Evolutionary conservation across 2,888 invertebrate species (phyloP).

Genomic region (Drosophila acutilabella): DNA sequence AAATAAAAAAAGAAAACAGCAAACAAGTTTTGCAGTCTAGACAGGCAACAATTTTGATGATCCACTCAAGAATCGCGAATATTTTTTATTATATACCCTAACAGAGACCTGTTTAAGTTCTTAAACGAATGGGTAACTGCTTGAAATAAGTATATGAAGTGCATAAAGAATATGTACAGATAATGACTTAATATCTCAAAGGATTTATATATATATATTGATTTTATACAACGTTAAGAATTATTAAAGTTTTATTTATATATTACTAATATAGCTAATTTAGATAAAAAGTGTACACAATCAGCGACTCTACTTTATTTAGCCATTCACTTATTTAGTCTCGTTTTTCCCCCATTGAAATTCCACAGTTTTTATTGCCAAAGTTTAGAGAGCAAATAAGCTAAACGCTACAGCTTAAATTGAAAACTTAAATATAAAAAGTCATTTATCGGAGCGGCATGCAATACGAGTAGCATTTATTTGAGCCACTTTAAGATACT

Average conservation of each 20-base stretch:
- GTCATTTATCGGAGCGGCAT: constrained; percentile 6
- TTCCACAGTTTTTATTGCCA: constrained; percentile 50
- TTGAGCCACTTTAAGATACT: constrained; percentile 37
- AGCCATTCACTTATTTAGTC: background rate
- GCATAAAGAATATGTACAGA: too few relatives aligned
- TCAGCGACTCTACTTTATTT: background rate
- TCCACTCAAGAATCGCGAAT: constrained; percentile 42
- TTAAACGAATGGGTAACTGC: too few relatives aligned
- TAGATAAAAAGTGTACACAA: background rate
- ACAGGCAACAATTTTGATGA: constrained; percentile 63
- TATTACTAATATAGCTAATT: too few relatives aligned
- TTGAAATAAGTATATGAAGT: too few relatives aligned
- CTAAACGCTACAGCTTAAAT: constrained; percentile 21
- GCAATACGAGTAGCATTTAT: constrained; percentile 6
- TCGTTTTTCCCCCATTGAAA: constrained; percentile 14
- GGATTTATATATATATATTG: too few relatives aligned
- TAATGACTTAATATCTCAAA: too few relatives aligned
- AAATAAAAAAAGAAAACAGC: background rate
- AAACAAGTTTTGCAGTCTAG: constrained; percentile 61
- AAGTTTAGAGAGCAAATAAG: constrained; percentile 43
- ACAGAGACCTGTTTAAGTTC: background rate
- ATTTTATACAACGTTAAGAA: too few relatives aligned
- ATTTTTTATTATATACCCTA: constrained; percentile 10
- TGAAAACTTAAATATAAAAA: constrained; percentile 20
- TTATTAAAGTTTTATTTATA: too few relatives aligned